Conservation (phyloP, 1,140 invertebrate species). For the Nasonia longicornis region DNA sequence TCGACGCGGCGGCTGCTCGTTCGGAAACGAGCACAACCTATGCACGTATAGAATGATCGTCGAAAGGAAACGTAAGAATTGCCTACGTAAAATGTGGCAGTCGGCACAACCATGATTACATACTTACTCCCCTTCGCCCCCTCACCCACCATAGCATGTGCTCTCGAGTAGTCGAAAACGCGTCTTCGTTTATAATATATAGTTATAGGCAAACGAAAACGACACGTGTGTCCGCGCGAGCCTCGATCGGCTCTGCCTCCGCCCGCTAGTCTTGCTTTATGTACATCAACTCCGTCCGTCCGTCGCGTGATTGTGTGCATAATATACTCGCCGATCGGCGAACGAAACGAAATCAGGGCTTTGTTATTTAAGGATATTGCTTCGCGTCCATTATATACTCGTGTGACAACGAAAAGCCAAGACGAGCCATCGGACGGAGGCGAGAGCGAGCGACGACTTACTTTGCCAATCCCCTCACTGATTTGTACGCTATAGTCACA, state of each 20-base stretch:
- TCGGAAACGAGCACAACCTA: constrained; percentile 23
- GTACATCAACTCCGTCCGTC: neutral
- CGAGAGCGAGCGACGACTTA: neutral
- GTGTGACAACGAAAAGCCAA: neutral
- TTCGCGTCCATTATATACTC: neutral
- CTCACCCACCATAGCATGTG: neutral
- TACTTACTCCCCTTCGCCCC: neutral
- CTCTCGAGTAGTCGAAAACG: neutral
- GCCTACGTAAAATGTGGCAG: constrained; percentile 8
- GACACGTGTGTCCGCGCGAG: neutral
- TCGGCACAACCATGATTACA: constrained; percentile 3
- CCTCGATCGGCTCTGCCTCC: neutral
- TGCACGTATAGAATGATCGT: neutral
- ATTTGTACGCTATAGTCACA: neutral
- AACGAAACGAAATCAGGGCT: neutral
- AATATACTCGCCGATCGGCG: neutral
- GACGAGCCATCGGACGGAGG: neutral
- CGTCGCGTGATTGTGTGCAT: neutral
- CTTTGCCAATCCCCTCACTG: neutral
- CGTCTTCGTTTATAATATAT: neutral
- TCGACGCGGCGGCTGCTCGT: constrained; percentile 1
- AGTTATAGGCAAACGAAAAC: neutral
- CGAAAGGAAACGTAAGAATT: neutral
- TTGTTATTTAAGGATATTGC: neutral
- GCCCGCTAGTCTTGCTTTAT: neutral